These are phyloP conservation scores for Chironomus tepperi DNA, from an alignment of 1,140 invertebrate species.

Conservation along the genomic window DNA sequence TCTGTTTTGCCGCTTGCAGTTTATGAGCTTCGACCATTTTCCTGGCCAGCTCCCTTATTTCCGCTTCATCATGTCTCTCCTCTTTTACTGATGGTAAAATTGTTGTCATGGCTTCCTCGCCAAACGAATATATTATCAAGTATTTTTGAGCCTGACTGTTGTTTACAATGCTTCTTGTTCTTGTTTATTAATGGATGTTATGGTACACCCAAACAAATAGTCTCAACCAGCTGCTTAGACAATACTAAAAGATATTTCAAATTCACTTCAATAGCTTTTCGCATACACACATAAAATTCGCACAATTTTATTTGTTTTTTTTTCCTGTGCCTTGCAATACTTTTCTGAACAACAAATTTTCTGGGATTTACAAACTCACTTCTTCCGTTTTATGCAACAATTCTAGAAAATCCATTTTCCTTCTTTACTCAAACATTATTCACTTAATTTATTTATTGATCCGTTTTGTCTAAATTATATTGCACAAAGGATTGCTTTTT, in stretches of 20 bases:
- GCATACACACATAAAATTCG: not conserved
- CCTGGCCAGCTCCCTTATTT: constrained; percentile 73
- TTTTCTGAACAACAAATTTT: not conserved
- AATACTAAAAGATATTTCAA: too few relatives aligned
- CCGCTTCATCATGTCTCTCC: constrained; percentile 74
- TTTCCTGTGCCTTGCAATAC: not conserved
- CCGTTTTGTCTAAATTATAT: too few relatives aligned
- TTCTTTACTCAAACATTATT: too few relatives aligned
- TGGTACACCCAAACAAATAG: not conserved
- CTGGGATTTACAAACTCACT: not conserved
- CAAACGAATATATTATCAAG: not conserved
- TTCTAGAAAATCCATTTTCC: too few relatives aligned
- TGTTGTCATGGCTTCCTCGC: constrained; percentile 9
- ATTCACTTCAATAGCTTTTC: too few relatives aligned
- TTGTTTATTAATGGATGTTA: not conserved
- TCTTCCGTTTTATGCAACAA: not conserved
- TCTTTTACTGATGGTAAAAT: constrained; percentile 53
- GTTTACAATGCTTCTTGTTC: not conserved
- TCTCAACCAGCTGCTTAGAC: not conserved
- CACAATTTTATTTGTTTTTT: not conserved
- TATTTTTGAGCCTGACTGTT: not conserved
- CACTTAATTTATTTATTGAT: too few relatives aligned
- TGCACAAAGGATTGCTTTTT: too few relatives aligned
- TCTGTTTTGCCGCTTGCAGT: constrained; percentile 49
- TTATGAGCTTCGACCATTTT: constrained; percentile 80